phyloP scores from a whole-genome alignment of 2,888 invertebrate genomes.

The Chromoteleia sp. region DNA sequence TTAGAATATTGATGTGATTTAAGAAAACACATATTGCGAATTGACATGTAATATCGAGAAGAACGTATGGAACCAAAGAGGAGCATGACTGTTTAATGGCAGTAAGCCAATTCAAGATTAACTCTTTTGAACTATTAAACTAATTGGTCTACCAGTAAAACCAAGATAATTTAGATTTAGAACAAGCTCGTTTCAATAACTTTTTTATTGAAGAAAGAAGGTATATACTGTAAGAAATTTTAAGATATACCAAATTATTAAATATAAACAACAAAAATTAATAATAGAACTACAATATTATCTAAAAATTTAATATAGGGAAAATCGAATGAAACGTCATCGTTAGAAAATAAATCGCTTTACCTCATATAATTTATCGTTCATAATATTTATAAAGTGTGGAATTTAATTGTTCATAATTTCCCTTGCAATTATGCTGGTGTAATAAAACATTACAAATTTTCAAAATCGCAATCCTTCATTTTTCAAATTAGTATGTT shows the following conservation, averaged over 20 bases:
- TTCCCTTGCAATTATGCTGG: no score
- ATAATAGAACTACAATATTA: no score
- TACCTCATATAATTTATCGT: no score
- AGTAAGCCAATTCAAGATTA: constrained; percentile 70
- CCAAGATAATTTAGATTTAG: constrained; percentile 67
- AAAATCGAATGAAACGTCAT: no score
- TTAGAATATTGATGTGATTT: constrained; percentile 29
- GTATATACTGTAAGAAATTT: background rate
- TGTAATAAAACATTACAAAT: no score
- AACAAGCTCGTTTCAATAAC: constrained; percentile 59
- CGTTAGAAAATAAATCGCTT: no score
- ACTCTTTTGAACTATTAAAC: constrained; percentile 70
- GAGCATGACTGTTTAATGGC: constrained; percentile 68
- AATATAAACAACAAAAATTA: no score
- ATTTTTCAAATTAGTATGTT: no score
- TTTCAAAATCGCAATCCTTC: no score
- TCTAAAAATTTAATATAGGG: no score
- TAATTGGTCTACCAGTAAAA: constrained; percentile 68
- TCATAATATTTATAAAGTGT: no score
- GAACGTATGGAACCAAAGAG: constrained; percentile 58
- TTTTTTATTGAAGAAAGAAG: constrained; percentile 36
- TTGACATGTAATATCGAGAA: constrained; percentile 67
- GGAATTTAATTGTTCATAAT: no score
- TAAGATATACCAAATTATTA: background rate
- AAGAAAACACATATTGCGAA: constrained; percentile 52